Evolutionary conservation across 2,113 vertebrate genomes (phyloP).

Genomic region (Spilogale gracilis): DNA sequence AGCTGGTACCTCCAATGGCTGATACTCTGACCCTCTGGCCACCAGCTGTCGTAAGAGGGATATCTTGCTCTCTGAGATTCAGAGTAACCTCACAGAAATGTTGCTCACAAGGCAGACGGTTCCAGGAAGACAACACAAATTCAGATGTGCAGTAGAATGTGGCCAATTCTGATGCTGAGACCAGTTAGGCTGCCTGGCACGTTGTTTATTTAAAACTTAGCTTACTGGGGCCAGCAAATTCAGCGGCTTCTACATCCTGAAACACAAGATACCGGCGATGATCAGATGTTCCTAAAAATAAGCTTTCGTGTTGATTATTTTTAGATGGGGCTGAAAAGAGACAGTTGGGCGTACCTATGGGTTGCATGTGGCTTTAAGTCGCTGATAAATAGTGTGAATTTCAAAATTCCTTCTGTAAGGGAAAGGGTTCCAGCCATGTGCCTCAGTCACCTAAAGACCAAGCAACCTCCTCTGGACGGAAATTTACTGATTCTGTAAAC

Average conservation of each 20-base stretch:
- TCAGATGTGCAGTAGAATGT: not conserved
- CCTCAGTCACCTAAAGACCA: conserved; percentile 9
- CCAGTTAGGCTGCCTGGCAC: not conserved
- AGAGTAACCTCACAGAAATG: not conserved
- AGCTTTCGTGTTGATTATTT: conserved; percentile 3
- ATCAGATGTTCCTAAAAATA: not conserved
- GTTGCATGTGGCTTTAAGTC: not conserved
- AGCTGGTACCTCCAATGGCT: not conserved
- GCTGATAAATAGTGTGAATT: not conserved
- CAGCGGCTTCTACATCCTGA: not conserved
- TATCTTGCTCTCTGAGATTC: not conserved
- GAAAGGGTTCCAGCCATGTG: not conserved
- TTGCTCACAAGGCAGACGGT: not conserved
- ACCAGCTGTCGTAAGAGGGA: not conserved
- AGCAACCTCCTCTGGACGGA: not conserved
- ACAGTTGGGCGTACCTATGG: not conserved
- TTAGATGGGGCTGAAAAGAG: not conserved
- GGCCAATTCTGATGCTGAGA: not conserved
- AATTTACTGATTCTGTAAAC: not conserved
- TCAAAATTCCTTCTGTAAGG: not conserved
- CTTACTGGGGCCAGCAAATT: conserved; percentile 18
- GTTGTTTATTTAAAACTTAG: not conserved
- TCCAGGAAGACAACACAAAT: conserved; percentile 5
- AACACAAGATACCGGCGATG: not conserved
- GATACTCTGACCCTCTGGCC: not conserved